These are phyloP conservation scores for Rhagoletis zephyria DNA, from an alignment of 1,140 invertebrate genomes.

Conservation along the genomic window DNA sequence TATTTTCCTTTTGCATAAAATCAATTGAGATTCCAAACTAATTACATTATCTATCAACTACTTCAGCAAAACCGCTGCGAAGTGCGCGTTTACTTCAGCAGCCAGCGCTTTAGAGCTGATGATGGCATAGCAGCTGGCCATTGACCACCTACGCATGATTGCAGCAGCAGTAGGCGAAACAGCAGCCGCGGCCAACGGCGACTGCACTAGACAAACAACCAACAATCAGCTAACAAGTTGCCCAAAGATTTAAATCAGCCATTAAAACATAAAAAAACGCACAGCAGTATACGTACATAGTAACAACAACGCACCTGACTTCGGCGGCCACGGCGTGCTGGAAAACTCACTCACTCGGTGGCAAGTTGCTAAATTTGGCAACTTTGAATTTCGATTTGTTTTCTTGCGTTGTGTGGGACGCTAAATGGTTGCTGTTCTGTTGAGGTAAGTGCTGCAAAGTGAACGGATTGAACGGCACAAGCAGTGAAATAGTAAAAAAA, in stretches of 20 bases:
- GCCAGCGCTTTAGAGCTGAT: neutral
- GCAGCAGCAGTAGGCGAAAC: neutral
- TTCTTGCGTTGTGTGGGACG: constrained; percentile 3
- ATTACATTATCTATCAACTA: constrained; percentile 29
- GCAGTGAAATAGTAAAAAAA: neutral
- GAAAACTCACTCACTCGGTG: neutral
- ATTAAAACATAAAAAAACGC: neutral
- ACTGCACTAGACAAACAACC: too few species aligned
- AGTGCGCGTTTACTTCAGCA: neutral
- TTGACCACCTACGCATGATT: constrained; percentile 20
- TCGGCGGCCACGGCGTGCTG: neutral
- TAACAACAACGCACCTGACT: neutral
- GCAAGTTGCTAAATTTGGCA: constrained; percentile 48
- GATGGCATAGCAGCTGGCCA: neutral
- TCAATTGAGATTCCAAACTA: constrained; percentile 30
- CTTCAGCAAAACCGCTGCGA: neutral
- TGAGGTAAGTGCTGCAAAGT: constrained; percentile 42
- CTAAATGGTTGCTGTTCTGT: constrained; percentile 27
- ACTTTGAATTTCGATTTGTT: neutral
- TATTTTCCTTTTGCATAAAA: neutral
- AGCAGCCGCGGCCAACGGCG: neutral
- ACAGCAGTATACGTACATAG: neutral
- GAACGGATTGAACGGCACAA: neutral
- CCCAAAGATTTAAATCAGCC: neutral
- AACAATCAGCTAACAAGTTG: neutral